Conservation (phyloP, 2,797 vertebrate genomes). For the Melanotaenia pygmaea region DNA sequence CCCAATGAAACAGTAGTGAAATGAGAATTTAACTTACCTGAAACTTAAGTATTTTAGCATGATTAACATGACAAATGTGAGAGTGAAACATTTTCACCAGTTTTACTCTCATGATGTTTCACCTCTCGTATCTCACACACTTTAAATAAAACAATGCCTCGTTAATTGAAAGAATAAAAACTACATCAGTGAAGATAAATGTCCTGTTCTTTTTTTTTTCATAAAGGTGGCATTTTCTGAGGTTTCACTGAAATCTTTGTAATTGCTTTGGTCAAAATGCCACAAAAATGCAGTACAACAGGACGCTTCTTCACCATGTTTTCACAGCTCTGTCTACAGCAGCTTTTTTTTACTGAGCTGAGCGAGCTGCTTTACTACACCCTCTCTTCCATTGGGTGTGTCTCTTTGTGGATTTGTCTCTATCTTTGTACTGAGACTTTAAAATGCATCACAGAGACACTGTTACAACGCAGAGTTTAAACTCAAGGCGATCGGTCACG, state of each 20-base stretch:
- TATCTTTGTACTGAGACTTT: too few relatives aligned
- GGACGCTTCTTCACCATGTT: neutral
- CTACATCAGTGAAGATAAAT: neutral
- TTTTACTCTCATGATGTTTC: constrained; percentile 20
- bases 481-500: too few relatives aligned
- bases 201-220: neutral
- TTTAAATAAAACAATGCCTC: neutral
- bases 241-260: neutral
- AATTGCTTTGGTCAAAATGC: neutral
- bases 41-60: neutral
- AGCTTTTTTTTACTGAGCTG: neutral
- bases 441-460: too few relatives aligned
- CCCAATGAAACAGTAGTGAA: constrained; percentile 1
- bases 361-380: too few relatives aligned
- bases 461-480: too few relatives aligned
- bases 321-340: neutral
- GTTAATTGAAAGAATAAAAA: neutral
- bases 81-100: neutral
- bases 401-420: too few relatives aligned
- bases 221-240: neutral
- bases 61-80: neutral
- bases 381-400: too few relatives aligned
- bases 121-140: neutral
- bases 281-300: neutral
- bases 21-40: neutral